Conservation (phyloP, 2,113 vertebrate genomes). For the Erythrocebus patas region DNA sequence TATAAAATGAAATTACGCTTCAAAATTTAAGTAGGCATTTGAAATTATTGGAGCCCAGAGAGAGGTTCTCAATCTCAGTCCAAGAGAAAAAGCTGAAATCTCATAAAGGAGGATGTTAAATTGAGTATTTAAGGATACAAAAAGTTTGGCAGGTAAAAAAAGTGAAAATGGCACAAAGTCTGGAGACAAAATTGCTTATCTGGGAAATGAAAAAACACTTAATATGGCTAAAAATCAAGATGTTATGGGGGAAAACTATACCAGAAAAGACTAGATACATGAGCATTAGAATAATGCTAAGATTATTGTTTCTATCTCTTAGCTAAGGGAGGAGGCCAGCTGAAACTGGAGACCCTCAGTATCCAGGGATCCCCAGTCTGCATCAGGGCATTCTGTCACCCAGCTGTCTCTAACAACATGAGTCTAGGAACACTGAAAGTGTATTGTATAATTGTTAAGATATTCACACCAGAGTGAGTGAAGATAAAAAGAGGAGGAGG, state of each 20-base stretch:
- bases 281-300: neutral
- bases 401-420: rapidly evolving
- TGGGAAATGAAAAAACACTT: neutral
- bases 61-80: neutral
- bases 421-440: neutral
- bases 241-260: rapidly evolving
- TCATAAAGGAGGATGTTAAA: neutral
- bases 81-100: neutral
- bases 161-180: neutral
- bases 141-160: neutral
- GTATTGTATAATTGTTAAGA: neutral
- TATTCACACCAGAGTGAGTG: neutral
- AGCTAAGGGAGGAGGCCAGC: neutral
- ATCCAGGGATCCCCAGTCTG: rapidly evolving
- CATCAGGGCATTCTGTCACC: rapidly evolving
- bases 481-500: neutral
- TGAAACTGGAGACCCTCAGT: rapidly evolving
- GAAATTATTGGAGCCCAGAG: neutral
- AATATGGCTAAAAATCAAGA: neutral
- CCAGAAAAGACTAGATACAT: neutral
- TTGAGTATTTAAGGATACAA: neutral
- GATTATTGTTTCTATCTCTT: neutral
- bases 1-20: neutral
- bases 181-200: neutral
- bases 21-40: neutral